Evolutionary conservation across 2,113 vertebrate species (phyloP).

Genomic region (Seriola dumerili): DNA sequence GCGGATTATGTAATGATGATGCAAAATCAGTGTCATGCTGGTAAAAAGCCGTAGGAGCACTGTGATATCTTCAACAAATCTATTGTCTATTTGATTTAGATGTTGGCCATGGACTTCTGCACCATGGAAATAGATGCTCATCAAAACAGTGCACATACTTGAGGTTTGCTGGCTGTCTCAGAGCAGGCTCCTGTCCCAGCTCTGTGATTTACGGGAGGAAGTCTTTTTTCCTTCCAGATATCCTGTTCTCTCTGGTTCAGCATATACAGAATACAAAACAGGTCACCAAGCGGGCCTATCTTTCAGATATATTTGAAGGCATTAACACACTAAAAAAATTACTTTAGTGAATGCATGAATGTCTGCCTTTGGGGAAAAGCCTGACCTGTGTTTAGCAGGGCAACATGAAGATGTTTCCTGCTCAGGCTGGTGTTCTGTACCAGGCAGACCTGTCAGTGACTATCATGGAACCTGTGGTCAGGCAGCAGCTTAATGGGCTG

Average conservation of each 20-base stretch:
- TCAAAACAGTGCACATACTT: background rate
- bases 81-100: background rate
- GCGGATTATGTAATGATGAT: background rate
- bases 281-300: background rate
- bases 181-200: background rate
- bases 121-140: background rate
- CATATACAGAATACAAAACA: slow-evolving; percentile 16
- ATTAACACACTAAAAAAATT: background rate
- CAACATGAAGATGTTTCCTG: background rate
- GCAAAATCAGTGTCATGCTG: background rate
- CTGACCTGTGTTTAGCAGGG: background rate
- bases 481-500: background rate
- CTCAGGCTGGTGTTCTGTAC: background rate
- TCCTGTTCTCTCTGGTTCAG: background rate
- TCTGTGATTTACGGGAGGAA: slow-evolving; percentile 4
- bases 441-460: background rate
- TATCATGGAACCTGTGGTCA: background rate
- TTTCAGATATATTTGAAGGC: background rate
- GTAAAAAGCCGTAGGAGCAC: background rate
- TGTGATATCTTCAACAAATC: background rate
- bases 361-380: background rate
- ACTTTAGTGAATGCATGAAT: background rate
- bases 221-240: background rate
- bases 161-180: background rate
- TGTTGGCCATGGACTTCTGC: background rate